phyloP scores from a whole-genome alignment of 92 coral and sea anemone genomes.

The Actinostola sp. region DNA sequence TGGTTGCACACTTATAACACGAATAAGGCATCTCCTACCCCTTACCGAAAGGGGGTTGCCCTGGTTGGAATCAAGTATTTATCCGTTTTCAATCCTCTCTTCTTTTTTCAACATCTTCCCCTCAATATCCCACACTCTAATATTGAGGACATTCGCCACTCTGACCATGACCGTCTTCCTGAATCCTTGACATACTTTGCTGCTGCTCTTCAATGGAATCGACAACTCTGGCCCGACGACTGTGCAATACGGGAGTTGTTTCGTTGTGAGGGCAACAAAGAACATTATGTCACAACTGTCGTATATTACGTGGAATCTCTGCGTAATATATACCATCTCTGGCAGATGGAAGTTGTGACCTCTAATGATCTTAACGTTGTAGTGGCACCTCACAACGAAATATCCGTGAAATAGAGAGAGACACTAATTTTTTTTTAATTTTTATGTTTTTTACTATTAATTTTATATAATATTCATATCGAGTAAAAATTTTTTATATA shows the following conservation, averaged over 20 bases:
- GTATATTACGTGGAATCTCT: not conserved
- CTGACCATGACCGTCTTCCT: conserved; percentile 1
- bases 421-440: too few relatives aligned
- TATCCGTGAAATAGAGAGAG: too few relatives aligned
- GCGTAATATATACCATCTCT: too few relatives aligned
- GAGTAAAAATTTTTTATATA: too few relatives aligned
- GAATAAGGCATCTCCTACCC: not conserved
- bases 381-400: not conserved
- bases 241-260: not conserved
- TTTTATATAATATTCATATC: too few relatives aligned
- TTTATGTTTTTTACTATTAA: too few relatives aligned
- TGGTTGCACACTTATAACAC: conserved; percentile 1
- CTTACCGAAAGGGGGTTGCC: not conserved
- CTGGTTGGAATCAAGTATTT: conserved; percentile 36
- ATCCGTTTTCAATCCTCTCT: conserved; percentile 18
- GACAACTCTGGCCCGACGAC: not conserved
- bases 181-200: not conserved
- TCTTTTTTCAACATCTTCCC: conserved; percentile 26
- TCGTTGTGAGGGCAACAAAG: conserved; percentile 5
- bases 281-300: not conserved
- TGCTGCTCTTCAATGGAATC: not conserved
- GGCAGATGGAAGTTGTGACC: not conserved
- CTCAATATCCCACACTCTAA: not conserved
- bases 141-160: conserved; percentile 1
- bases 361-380: not conserved